phyloP scores from a whole-genome alignment of 1,140 invertebrate genomes.

The Gerris buenoi region DNA sequence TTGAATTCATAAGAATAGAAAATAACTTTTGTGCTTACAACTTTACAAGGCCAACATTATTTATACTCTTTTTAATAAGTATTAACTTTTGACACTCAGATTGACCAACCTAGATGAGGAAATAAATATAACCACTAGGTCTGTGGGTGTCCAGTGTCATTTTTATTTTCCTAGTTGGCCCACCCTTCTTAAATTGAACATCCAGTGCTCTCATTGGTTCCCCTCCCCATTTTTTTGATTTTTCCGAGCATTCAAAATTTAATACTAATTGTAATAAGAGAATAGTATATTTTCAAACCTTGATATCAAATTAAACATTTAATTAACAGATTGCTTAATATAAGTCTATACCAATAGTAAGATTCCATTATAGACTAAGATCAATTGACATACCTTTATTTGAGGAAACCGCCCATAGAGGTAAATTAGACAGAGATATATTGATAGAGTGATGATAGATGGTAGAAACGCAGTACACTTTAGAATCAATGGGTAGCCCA shows the following conservation, averaged over 20 bases:
- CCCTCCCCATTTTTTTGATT: background rate
- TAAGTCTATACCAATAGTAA: background rate
- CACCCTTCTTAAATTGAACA: too few species aligned
- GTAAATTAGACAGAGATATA: conserved; percentile 33
- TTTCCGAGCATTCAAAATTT: background rate
- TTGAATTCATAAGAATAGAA: too few species aligned
- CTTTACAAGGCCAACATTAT: too few species aligned
- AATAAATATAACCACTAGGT: too few species aligned
- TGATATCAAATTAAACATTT: background rate
- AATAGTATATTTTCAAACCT: background rate
- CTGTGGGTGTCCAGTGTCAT: too few species aligned
- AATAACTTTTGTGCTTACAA: too few species aligned
- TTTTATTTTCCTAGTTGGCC: too few species aligned
- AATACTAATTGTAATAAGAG: background rate
- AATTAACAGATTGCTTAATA: background rate
- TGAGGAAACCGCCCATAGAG: conserved; percentile 34
- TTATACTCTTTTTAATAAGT: too few species aligned
- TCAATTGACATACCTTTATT: conserved; percentile 14
- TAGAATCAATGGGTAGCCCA: conserved; percentile 30
- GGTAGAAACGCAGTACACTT: conserved; percentile 38
- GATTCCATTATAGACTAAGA: too few species aligned
- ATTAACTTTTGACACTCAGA: too few species aligned
- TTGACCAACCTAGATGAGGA: too few species aligned
- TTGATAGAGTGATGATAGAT: conserved; percentile 29
- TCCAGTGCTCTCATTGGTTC: too few species aligned